phyloP scores from a whole-genome alignment of 1,140 invertebrate genomes.

The Drosophila sechellia region DNA sequence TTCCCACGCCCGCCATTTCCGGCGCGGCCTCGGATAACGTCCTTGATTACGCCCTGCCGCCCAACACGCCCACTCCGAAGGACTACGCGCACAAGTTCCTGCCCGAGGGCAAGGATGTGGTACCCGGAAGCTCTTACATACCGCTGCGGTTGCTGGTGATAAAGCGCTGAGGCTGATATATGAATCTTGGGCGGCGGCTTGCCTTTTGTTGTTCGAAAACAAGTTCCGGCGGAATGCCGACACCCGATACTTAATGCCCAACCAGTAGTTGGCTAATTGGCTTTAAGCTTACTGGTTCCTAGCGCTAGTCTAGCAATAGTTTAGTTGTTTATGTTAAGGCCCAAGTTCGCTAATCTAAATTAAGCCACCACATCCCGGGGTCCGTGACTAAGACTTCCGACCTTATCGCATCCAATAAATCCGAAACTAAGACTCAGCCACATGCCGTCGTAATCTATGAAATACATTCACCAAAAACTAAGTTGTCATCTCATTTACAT shows the following conservation, averaged over 20 bases:
- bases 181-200: constrained; percentile 41
- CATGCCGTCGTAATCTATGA: constrained; percentile 41
- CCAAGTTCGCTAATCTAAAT: constrained; percentile 48
- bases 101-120: constrained; percentile 73
- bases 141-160: constrained; percentile 64
- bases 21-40: constrained; percentile 32
- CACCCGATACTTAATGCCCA: constrained; percentile 16
- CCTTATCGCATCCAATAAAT: constrained; percentile 52
- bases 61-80: constrained; percentile 71
- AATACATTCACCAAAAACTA: constrained; percentile 73
- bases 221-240: constrained; percentile 34
- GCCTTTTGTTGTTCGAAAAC: constrained; percentile 43
- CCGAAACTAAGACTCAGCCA: constrained; percentile 28
- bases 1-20: constrained; percentile 10
- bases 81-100: constrained; percentile 76
- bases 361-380: constrained; percentile 51
- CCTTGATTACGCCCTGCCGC: constrained; percentile 49
- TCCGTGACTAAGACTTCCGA: constrained; percentile 56
- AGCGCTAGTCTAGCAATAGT: constrained; percentile 65
- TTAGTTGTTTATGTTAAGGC: constrained; percentile 45
- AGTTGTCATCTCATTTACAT: constrained; percentile 77
- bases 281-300: constrained; percentile 73
- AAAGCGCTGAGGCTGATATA: constrained; percentile 54
- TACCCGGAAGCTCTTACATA: constrained; percentile 81
- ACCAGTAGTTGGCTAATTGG: constrained; percentile 76